Evolutionary conservation across 2,113 vertebrate genomes (phyloP).

Genomic region (Rhineura floridana): DNA sequence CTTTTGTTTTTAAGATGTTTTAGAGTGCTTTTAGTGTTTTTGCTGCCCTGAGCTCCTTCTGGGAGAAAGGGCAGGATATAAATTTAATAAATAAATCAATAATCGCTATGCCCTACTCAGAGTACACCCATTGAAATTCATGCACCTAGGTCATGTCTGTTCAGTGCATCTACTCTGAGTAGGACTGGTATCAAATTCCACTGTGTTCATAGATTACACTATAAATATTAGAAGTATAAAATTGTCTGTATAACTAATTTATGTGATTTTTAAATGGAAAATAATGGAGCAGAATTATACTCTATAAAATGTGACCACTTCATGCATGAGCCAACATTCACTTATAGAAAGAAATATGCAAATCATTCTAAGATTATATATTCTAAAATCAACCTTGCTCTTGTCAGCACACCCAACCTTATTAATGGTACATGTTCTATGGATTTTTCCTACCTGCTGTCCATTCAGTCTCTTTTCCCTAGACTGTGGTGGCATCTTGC

Average conservation of each 20-base stretch:
- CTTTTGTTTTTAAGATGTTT: no score
- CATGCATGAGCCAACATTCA: background rate
- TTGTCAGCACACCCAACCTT: background rate
- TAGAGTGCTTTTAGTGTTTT: no score
- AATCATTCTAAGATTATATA: background rate
- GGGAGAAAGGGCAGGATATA: no score
- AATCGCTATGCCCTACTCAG: no score
- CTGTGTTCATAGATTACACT: background rate
- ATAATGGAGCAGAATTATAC: background rate
- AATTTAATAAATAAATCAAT: no score
- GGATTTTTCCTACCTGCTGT: background rate
- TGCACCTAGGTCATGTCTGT: no score
- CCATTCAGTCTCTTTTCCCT: background rate
- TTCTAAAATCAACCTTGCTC: background rate
- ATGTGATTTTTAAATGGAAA: background rate
- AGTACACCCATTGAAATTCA: no score
- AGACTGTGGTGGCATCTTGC: background rate
- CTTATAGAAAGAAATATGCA: background rate
- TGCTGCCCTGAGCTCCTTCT: no score
- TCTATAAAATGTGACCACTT: background rate
- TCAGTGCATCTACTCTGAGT: no score
- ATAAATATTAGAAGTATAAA: background rate
- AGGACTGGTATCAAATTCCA: no score
- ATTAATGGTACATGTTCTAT: background rate
- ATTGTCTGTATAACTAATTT: background rate